These are phyloP conservation scores for Parauchenoglanis punctatus DNA, from an alignment of 2,797 vertebrate genomes.

Conservation along the genomic window DNA sequence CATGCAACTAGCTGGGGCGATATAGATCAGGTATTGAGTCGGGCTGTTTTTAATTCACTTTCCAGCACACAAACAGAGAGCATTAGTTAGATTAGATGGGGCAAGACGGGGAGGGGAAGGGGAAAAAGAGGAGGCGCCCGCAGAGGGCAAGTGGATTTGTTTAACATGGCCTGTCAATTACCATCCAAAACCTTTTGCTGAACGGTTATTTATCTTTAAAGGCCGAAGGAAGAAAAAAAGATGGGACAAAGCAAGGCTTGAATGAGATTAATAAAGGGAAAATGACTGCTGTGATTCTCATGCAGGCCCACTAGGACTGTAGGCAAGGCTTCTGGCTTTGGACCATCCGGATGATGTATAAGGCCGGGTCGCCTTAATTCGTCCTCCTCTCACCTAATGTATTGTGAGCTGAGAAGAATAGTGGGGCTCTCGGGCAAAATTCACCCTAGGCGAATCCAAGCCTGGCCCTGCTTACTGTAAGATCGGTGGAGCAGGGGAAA, in stretches of 20 bases:
- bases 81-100: slow-evolving; percentile 90
- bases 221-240: slow-evolving; percentile 41
- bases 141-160: slow-evolving; percentile 80
- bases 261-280: slow-evolving; percentile 75
- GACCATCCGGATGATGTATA: slow-evolving; percentile 43
- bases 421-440: slow-evolving; percentile 19
- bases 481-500: slow-evolving; percentile 2
- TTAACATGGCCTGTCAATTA: slow-evolving; percentile 88
- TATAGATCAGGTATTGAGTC: slow-evolving; percentile 95
- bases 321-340: slow-evolving; percentile 34
- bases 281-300: slow-evolving; percentile 55
- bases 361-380: slow-evolving; percentile 7
- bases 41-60: slow-evolving; percentile 92
- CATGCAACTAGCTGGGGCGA: slow-evolving; percentile 83
- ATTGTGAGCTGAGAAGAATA: slow-evolving; percentile 26
- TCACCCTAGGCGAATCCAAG: neutral
- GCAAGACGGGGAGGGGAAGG: slow-evolving; percentile 49
- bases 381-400: slow-evolving; percentile 22
- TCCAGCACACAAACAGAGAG: slow-evolving; percentile 87
- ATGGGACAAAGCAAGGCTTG: slow-evolving; percentile 70
- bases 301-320: slow-evolving; percentile 19
- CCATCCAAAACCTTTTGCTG: slow-evolving; percentile 78
- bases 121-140: slow-evolving; percentile 58
- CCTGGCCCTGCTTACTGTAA: neutral
- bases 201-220: slow-evolving; percentile 72